phyloP scores from a whole-genome alignment of 2,888 invertebrate genomes.

The Drosophila nr. medialis region DNA sequence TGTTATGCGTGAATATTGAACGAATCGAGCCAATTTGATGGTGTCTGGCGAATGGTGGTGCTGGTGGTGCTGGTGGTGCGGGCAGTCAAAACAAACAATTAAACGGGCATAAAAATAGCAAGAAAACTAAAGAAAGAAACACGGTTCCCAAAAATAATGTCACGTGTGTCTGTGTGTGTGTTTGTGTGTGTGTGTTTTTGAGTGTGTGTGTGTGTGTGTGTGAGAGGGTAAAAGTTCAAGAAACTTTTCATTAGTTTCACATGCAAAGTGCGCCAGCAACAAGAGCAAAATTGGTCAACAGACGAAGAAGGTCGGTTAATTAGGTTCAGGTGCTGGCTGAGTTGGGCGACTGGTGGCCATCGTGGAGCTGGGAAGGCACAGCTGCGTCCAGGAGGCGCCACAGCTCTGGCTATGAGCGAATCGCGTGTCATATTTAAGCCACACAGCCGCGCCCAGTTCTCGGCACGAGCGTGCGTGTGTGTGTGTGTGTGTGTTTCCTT shows the following conservation, averaged over 20 bases:
- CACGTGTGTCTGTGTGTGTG: slow-evolving; percentile 32
- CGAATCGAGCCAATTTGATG: slow-evolving; percentile 29
- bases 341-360: background rate
- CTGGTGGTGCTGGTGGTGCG: background rate
- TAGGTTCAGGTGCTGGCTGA: slow-evolving; percentile 21
- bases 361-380: background rate
- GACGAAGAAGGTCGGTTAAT: slow-evolving; percentile 35
- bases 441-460: slow-evolving; percentile 57
- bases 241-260: slow-evolving; percentile 56
- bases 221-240: slow-evolving; percentile 51
- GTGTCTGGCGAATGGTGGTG: background rate
- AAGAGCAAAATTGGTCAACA: slow-evolving; percentile 1
- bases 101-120: slow-evolving; percentile 45
- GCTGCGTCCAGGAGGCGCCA: slow-evolving; percentile 49
- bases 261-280: slow-evolving; percentile 48
- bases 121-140: slow-evolving; percentile 32
- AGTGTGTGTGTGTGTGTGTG: slow-evolving; percentile 4
- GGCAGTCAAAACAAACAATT: slow-evolving; percentile 67
- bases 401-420: slow-evolving; percentile 54
- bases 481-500: slow-evolving; percentile 25
- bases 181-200: background rate
- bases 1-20: slow-evolving; percentile 32
- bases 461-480: slow-evolving; percentile 22
- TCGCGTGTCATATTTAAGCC: slow-evolving; percentile 57
- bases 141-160: slow-evolving; percentile 23